Evolutionary conservation across 2,888 invertebrate species (phyloP).

Genomic region (Malthinus seriepunctatus): DNA sequence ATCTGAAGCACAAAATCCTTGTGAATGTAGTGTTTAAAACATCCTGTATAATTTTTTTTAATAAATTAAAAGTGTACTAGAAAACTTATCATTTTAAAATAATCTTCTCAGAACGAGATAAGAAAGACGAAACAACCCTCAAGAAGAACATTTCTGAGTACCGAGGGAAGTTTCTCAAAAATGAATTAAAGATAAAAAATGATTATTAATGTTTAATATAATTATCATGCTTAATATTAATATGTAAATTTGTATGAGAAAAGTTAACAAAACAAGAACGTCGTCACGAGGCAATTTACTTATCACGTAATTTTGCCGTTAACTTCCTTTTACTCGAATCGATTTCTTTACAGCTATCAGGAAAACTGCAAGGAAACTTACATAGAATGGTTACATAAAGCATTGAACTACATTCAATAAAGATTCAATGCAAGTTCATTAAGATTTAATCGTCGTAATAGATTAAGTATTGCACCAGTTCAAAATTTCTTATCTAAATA

Average conservation of each 20-base stretch:
- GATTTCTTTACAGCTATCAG: constrained; percentile 5
- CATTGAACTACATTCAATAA: constrained; percentile 25
- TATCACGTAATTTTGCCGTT: constrained; percentile 21
- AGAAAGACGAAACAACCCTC: no score
- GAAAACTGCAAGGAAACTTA: constrained; percentile 18
- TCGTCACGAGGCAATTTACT: constrained; percentile 21
- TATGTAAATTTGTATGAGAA: constrained; percentile 13
- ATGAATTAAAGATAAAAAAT: no score
- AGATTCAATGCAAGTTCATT: constrained; percentile 30
- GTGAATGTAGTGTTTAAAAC: no score
- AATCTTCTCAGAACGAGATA: no score
- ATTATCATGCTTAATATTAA: constrained; percentile 12
- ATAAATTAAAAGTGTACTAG: no score
- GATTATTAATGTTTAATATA: not conserved
- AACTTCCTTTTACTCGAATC: constrained; percentile 15
- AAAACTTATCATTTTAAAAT: no score
- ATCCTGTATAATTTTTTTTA: no score
- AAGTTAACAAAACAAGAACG: constrained; percentile 15
- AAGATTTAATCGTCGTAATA: constrained; percentile 31
- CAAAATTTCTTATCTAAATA: constrained; percentile 12
- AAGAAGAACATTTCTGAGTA: no score
- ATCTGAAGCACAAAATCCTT: no score
- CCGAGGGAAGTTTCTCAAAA: no score
- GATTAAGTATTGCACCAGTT: constrained; percentile 21
- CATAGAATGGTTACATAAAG: constrained; percentile 17